Percentiles rank a stretch among this genome's conserved stretches.
phyloP scores from a whole-genome alignment of 2,797 vertebrate genomes.

The Dicrostonyx torquatus region DNA sequence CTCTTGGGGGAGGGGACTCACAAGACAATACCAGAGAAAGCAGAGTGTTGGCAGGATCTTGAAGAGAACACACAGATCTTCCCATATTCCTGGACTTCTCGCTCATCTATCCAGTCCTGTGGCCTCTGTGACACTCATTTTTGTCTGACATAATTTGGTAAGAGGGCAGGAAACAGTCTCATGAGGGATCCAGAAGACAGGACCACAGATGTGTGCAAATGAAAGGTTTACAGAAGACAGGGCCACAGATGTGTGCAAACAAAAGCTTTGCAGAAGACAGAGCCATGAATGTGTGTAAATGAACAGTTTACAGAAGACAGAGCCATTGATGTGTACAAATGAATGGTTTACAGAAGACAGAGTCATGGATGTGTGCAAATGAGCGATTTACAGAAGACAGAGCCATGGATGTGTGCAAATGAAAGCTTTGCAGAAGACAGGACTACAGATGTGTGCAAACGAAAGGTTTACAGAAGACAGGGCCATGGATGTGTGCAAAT shows the following conservation, averaged over 20 bases:
- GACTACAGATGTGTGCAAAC: rapidly evolving
- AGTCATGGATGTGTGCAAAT: too few species aligned
- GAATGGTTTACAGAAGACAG: neutral
- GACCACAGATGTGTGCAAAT: rapidly evolving
- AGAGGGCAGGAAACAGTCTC: neutral
- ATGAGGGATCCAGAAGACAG: neutral
- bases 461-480: neutral
- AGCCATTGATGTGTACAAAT: rapidly evolving
- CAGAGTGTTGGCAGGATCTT: neutral
- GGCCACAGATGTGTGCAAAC: too few species aligned
- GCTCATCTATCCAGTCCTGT: neutral
- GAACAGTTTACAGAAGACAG: neutral
- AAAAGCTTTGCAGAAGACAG: too few species aligned
- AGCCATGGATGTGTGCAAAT: too few species aligned
- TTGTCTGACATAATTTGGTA: neutral
- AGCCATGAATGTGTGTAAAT: rapidly evolving
- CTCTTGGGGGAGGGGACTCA: neutral
- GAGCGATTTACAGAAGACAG: neutral
- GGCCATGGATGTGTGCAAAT: rapidly evolving
- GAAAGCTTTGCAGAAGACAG: neutral
- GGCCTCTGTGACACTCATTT: neutral
- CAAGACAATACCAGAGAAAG: neutral
- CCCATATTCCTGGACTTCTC: neutral
- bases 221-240: neutral
- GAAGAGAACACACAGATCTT: neutral